Base-by-base conservation (phyloP, 1,140 invertebrate genomes). In the Drosophila micromelanica region DNA sequence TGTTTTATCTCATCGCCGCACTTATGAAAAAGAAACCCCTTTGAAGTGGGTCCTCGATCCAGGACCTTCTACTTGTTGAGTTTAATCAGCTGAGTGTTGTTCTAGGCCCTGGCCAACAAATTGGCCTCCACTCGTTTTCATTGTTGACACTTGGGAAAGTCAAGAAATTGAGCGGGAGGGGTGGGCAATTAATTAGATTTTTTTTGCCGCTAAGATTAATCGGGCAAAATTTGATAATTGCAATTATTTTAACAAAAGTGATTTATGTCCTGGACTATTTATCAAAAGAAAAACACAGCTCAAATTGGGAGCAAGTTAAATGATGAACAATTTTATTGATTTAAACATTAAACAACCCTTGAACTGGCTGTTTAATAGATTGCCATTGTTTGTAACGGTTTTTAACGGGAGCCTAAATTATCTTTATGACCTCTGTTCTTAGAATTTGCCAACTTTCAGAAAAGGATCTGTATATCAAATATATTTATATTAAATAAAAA, bases 201-300 rank as follows among this genome's bases (percentile, higher is more conserved):
- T 62, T 65, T 62, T 17, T 35, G 8, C 35, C 15, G 20, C 65
- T 57, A 64, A 73, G 68, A 79, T 79, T 76, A 75, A 81, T 82
- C 70, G 75, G 51, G 62, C 60, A 60, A 73, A 85, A 85, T 76
- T 85, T 85, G 81, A 84, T 73, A 82, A 73, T 73, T 78, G 62
- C 65, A 61, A 79, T 80, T 52, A 79, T 64, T 71, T 79, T 56
- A 62, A 54, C 51, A 60, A 60, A 62, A 70, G 59, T 62, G 82
- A 76, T 71, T 71, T 37, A 71, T 56, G 68, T 20, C 27, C 3
- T 9, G 13, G 11, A 15, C 51, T 35, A 23, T 57, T 42, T 49
- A 27, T n/a, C 49, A 40, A 30, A 13, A 46, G 0, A 23, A 23
- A 23, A 23, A 23, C 23, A 11, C 38, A 37, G 32, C 30, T 27